These are phyloP conservation scores for Folsomia manolachei DNA, from an alignment of 2,888 invertebrate genomes.

Conservation along the genomic window DNA sequence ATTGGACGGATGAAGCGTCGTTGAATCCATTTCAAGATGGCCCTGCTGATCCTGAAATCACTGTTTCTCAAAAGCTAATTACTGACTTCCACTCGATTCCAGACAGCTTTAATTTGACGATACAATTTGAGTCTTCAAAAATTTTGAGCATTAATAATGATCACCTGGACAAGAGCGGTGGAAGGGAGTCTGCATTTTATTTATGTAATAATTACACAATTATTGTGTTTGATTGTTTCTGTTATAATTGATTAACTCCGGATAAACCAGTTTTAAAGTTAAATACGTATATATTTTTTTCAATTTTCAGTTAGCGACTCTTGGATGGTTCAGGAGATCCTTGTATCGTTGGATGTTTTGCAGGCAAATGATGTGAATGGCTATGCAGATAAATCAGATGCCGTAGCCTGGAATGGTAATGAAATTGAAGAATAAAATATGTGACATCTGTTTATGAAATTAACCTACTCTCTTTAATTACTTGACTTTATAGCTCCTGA, in stretches of 20 bases:
- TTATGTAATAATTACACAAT: constrained; percentile 28
- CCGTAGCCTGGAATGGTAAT: background rate
- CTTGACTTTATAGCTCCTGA: background rate
- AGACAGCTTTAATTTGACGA: constrained; percentile 18
- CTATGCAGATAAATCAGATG: background rate
- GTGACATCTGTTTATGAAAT: no score
- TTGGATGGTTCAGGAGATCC: constrained; percentile 37
- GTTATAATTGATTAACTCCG: background rate
- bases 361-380: constrained; percentile 22
- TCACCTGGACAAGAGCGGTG: constrained; percentile 28
- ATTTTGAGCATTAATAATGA: constrained; percentile 25
- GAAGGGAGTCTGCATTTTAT: constrained; percentile 36
- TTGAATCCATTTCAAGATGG: background rate
- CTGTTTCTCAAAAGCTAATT: constrained; percentile 6
- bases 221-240: background rate
- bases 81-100: constrained; percentile 17
- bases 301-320: constrained; percentile 32
- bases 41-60: background rate
- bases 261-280: background rate
- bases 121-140: constrained; percentile 20
- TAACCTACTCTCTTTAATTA: no score
- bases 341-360: constrained; percentile 28
- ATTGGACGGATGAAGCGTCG: constrained; percentile 6
- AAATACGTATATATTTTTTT: background rate
- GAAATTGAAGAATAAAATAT: background rate